phyloP scores from a whole-genome alignment of 1,140 invertebrate species.

The Cephus cinctus region DNA sequence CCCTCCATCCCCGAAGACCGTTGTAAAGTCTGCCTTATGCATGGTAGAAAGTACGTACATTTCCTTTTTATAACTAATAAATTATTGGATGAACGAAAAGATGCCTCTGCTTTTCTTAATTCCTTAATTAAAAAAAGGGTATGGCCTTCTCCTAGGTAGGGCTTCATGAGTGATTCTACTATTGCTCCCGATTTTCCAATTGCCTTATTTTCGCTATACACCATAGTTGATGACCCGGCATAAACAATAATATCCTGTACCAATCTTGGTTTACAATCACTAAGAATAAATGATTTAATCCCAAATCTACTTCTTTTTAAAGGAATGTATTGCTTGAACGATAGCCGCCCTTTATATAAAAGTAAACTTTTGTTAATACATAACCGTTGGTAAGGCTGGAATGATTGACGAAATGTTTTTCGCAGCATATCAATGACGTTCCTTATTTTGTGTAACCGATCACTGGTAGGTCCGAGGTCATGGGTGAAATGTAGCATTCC shows the following conservation, averaged over 20 bases:
- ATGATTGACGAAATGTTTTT: slow-evolving; percentile 11
- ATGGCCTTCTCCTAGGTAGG: slow-evolving; percentile 27
- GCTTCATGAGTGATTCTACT: slow-evolving; percentile 32
- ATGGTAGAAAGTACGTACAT: no score
- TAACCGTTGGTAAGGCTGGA: slow-evolving; percentile 21
- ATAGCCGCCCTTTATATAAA: slow-evolving; percentile 31
- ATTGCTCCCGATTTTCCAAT: slow-evolving; percentile 30
- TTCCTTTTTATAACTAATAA: slow-evolving; percentile 22
- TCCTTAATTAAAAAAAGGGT: slow-evolving; percentile 27
- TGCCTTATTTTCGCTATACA: slow-evolving; percentile 4
- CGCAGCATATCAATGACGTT: slow-evolving; percentile 12
- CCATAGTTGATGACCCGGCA: slow-evolving; percentile 20
- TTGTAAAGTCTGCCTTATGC: neutral
- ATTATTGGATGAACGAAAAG: slow-evolving; percentile 13
- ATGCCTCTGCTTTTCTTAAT: slow-evolving; percentile 24
- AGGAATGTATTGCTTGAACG: slow-evolving; percentile 36
- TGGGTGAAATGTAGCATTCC: slow-evolving; percentile 21
- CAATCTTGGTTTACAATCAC: slow-evolving; percentile 30
- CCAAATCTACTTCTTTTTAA: slow-evolving; percentile 34
- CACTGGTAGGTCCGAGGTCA: slow-evolving; percentile 5
- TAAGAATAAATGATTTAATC: slow-evolving; percentile 30
- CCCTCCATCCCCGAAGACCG: neutral
- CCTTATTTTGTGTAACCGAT: slow-evolving; percentile 5
- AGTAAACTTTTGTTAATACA: slow-evolving; percentile 33
- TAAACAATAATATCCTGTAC: slow-evolving; percentile 34